phyloP scores from a whole-genome alignment of 2,113 vertebrate species.

The Isichthys henryi region DNA sequence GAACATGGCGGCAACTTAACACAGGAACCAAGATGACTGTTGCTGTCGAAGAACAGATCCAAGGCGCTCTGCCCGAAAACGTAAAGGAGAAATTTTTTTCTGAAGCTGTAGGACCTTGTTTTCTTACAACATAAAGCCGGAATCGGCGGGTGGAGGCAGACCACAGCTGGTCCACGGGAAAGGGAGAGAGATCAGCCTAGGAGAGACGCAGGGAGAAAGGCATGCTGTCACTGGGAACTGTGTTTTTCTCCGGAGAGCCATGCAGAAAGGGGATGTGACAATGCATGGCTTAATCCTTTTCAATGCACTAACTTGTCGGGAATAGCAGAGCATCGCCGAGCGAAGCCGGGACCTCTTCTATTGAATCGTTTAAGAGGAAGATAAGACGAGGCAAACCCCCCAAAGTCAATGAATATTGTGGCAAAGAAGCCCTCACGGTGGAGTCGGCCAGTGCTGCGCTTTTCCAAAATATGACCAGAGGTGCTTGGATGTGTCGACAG shows the following conservation, averaged over 20 bases:
- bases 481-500: constrained; percentile 98
- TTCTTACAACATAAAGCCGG: constrained; percentile 54
- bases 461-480: constrained; percentile 99
- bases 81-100: constrained; percentile 62
- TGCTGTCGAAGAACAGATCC: constrained; percentile 70
- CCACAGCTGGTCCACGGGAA: constrained; percentile 57
- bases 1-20: constrained; percentile 99
- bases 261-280: constrained; percentile 81
- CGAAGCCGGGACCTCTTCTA: constrained; percentile 44
- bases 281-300: constrained; percentile 65
- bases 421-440: constrained; percentile 90
- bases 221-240: constrained; percentile 76
- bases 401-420: constrained; percentile 95
- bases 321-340: constrained; percentile 60
- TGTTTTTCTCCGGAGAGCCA: constrained; percentile 71
- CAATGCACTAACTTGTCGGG: constrained; percentile 67
- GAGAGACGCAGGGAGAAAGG: constrained; percentile 40
- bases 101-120: constrained; percentile 47
- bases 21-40: constrained; percentile 85
- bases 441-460: constrained; percentile 93
- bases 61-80: constrained; percentile 72
- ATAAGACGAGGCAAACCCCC: constrained; percentile 56
- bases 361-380: constrained; percentile 58
- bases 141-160: constrained; percentile 48
- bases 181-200: constrained; percentile 44